Evolutionary conservation across 1,140 invertebrate genomes (phyloP), one percentile per base, ranked within the genome.

Genomic region (Oncopodura yosiiana): DNA sequence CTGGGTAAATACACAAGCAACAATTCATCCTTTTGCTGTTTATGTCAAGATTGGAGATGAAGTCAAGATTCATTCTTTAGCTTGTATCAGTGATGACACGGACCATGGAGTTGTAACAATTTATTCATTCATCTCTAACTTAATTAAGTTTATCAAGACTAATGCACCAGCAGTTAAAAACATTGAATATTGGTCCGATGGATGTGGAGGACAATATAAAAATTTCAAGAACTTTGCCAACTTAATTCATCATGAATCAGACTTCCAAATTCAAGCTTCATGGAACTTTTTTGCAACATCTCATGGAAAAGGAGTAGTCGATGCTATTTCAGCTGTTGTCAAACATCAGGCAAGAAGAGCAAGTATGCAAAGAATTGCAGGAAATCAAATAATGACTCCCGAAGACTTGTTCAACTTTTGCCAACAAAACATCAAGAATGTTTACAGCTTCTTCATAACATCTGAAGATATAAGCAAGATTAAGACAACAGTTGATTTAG

Each of bases 171-270:
- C 49, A 16, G 21, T 57, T 8, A 27, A n/a, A 3, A 19, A 24
- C 1, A 27, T 57, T 12, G 39, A 41, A 62, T 64, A 54, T 41
- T 14, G 45, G 37, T 50, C 46, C 9, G 64, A 67, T 52, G 66
- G 66, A 6, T 46, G 36, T 46, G 64, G 45, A 23, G 49, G 34
- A 11, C 66, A 67, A 42, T 67, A 65, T 48, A 67, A 67, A 49
- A 67, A 67, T 51, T 45, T 27, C 12, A 58, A 63, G n/a, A 67
- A 61, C 48, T 54, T 67, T 27, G 21, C 52, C 14, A 67, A 67
- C 39, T 49, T 67, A 3, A 45, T 58, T 18, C 14, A 60, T 18
- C 66, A 66, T 30, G 19, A 55, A 27, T 23, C 46, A 36, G 64
- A 67, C 42, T 65, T 59, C 52, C 24, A 34, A 23, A 26, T 67